Evolutionary conservation across 2,888 invertebrate species (phyloP).

Genomic region (Acanthacorydalis orientalis): DNA sequence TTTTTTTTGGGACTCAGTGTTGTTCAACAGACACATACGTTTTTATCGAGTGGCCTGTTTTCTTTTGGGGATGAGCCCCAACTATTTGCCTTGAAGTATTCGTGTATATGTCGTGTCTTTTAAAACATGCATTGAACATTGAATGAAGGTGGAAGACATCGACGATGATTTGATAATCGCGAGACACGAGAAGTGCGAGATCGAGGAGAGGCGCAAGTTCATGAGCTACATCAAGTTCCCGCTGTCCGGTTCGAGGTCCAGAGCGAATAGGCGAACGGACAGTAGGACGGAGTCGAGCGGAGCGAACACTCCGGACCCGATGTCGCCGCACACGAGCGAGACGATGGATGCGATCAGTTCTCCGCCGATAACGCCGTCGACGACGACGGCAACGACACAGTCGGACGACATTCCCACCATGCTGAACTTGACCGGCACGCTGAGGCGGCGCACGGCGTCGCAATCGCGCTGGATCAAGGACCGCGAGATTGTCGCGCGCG

Average conservation of each 20-base stretch:
- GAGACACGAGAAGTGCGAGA: slow-evolving; percentile 64
- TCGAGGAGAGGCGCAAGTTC: slow-evolving; percentile 66
- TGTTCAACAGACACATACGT: too few relatives aligned
- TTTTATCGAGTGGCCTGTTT: too few relatives aligned
- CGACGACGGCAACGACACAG: slow-evolving; percentile 22
- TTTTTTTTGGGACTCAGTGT: too few relatives aligned
- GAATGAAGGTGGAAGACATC: slow-evolving; percentile 50
- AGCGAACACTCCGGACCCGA: slow-evolving; percentile 56
- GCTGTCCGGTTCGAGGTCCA: slow-evolving; percentile 27
- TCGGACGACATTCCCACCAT: slow-evolving; percentile 14
- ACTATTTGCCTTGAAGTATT: too few relatives aligned
- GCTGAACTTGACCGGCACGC: slow-evolving; percentile 12
- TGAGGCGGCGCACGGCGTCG: slow-evolving; percentile 31
- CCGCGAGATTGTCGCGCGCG: slow-evolving; percentile 13
- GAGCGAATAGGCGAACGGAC: slow-evolving; percentile 46
- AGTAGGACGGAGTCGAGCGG: slow-evolving; percentile 53
- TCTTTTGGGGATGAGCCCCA: too few relatives aligned
- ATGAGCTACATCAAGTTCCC: slow-evolving; percentile 35
- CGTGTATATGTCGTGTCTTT: neutral
- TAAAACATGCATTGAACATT: slow-evolving; percentile 4
- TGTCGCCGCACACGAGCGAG: slow-evolving; percentile 37
- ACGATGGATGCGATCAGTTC: slow-evolving; percentile 16
- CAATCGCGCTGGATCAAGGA: slow-evolving; percentile 28
- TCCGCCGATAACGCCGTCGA: slow-evolving; percentile 33
- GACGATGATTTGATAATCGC: slow-evolving; percentile 52